Evolutionary conservation across 2,113 vertebrate species (phyloP), one percentile per base, ranked within the genome.

Genomic region (Ochotona curzoniae): DNA sequence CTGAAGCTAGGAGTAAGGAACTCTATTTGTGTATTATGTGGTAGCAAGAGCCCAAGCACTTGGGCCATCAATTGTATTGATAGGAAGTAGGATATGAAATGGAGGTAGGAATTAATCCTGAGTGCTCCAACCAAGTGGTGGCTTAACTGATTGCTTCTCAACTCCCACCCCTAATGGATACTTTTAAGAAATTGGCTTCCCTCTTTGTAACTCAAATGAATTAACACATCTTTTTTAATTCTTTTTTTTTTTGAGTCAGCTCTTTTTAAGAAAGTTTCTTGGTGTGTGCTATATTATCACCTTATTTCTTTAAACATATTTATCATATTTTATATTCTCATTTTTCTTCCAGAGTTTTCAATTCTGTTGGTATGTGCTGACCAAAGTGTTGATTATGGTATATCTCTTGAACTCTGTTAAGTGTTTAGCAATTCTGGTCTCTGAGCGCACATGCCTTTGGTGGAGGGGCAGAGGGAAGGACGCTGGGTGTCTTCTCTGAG

Each of bases 251-350:
- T 6, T 44, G 38, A 44, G 38, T 57, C 54, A 57, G 14, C 54
- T 57, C 54, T 57, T 57, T 4, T 12, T 15, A 57, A 57, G 54
- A 57, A 57, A 57, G 25, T 23, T 85, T 96, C 21, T 76, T 92
- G 5, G 10, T 85, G 9, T 70, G 32, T 64, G 87, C 79, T 35
- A 61, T 84, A 71, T 87, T 80, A 81, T 66, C 60, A 80, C 2
- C 1, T 70, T 76, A 87, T 83, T 28, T 90, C 26, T 71, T 87
- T 66, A 80, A 91, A 26, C n/a, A 4, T 63, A 21, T 11, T 86
- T 74, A 57, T 64, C 66, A 67, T 30, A 63, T 74, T 93, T 82
- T 67, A 73, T 83, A 60, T 47, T 87, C 38, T 93, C 82, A 1
- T 64, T 67, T 70, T 0, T 69, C 12, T 82, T 91, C 17, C 32